phyloP scores from a whole-genome alignment of 2,113 vertebrate species.

The Lepus europaeus region DNA sequence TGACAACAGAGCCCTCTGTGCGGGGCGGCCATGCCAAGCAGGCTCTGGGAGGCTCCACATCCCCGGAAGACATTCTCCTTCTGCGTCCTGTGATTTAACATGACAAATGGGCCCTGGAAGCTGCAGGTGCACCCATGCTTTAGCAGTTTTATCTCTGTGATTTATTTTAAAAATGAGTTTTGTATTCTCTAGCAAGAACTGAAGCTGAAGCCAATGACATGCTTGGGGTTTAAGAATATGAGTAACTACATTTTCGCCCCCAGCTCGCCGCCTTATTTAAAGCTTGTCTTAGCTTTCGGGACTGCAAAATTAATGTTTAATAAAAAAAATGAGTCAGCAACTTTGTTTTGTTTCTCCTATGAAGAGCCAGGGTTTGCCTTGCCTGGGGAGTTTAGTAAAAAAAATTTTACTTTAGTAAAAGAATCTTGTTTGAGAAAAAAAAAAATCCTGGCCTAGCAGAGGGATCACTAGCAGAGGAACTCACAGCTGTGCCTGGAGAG shows the following conservation, averaged over 20 bases:
- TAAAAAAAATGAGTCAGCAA: slow-evolving; percentile 74
- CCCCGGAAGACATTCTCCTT: slow-evolving; percentile 54
- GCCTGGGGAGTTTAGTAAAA: slow-evolving; percentile 59
- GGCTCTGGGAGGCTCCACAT: neutral
- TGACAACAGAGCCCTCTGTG: neutral
- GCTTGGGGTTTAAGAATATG: neutral
- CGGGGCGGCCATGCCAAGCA: slow-evolving; percentile 21
- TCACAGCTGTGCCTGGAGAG: neutral
- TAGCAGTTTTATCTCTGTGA: slow-evolving; percentile 12
- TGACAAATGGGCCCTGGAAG: slow-evolving; percentile 50
- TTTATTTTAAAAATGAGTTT: neutral
- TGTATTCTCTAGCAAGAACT: neutral
- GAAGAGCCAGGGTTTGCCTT: neutral
- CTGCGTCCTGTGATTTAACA: neutral
- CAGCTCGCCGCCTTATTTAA: slow-evolving; percentile 59
- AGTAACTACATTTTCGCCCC: slow-evolving; percentile 38
- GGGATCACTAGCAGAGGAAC: neutral
- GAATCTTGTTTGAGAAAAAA: slow-evolving; percentile 43
- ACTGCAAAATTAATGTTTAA: slow-evolving; percentile 54
- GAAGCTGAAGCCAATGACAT: slow-evolving; percentile 1
- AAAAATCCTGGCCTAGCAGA: neutral
- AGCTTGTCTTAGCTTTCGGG: slow-evolving; percentile 36
- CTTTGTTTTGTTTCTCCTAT: neutral
- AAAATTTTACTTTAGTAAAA: slow-evolving; percentile 53
- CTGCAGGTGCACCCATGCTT: slow-evolving; percentile 20